Evolutionary conservation across 1,140 invertebrate species (phyloP).

Genomic region (Hormaphis cornu): DNA sequence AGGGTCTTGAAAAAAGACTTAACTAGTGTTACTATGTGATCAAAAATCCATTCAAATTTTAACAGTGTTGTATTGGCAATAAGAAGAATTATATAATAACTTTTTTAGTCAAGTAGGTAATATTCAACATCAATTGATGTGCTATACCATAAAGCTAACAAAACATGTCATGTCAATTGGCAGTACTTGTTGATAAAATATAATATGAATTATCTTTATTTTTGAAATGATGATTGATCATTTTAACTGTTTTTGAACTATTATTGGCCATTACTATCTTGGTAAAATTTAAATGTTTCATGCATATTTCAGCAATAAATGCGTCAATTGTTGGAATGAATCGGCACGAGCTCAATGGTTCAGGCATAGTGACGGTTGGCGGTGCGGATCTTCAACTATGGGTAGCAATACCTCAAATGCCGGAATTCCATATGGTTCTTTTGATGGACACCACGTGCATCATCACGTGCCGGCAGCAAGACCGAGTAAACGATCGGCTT

Average conservation of each 20-base stretch:
- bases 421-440: constrained; percentile 38
- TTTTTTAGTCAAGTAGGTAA: no score
- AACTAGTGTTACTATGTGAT: no score
- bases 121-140: no score
- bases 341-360: constrained; percentile 76
- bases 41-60: no score
- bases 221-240: background rate
- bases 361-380: constrained; percentile 76
- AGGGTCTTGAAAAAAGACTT: no score
- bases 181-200: no score
- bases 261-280: no score
- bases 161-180: no score
- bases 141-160: no score
- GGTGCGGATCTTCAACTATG: constrained; percentile 62
- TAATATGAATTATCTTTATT: no score
- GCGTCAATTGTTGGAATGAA: constrained; percentile 73
- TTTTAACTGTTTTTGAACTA: background rate
- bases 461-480: constrained; percentile 38
- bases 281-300: background rate
- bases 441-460: constrained; percentile 36
- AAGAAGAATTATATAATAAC: no score
- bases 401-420: constrained; percentile 48
- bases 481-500: constrained; percentile 63
- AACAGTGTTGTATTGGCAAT: no score
- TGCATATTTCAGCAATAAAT: constrained; percentile 43